phyloP scores from a whole-genome alignment of 1,140 invertebrate genomes.

The Drosophila busckii region DNA sequence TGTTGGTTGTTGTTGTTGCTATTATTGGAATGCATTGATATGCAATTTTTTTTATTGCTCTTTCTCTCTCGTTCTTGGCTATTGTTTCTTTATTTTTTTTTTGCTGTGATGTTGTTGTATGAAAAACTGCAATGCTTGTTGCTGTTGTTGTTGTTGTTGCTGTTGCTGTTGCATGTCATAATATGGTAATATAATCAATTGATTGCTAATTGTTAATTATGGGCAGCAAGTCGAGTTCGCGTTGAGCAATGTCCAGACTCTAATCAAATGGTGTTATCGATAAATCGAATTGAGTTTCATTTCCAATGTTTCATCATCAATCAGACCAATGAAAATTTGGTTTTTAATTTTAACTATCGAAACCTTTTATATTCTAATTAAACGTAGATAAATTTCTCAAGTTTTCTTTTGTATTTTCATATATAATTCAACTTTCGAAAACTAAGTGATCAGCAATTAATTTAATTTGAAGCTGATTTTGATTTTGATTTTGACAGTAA shows the following conservation, averaged over 20 bases:
- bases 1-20: slow-evolving; percentile 29
- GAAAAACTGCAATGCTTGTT: slow-evolving; percentile 2
- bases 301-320: neutral
- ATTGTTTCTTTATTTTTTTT: neutral
- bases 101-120: slow-evolving; percentile 28
- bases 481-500: too few species aligned
- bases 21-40: slow-evolving; percentile 42
- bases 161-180: slow-evolving; percentile 31
- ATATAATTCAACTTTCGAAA: too few species aligned
- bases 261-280: slow-evolving; percentile 35
- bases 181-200: slow-evolving; percentile 63
- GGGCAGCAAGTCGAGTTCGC: too few species aligned
- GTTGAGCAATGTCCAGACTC: slow-evolving; percentile 28
- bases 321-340: neutral
- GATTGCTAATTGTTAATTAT: slow-evolving; percentile 76
- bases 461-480: too few species aligned
- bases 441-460: too few species aligned
- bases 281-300: slow-evolving; percentile 10
- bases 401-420: too few species aligned
- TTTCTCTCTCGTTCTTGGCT: slow-evolving; percentile 9
- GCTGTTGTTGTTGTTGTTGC: slow-evolving; percentile 10
- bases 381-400: too few species aligned
- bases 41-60: slow-evolving; percentile 34
- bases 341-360: too few species aligned
- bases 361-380: too few species aligned